Evolutionary conservation across 2,797 vertebrate species (phyloP), one percentile per base, ranked within the genome.

Genomic region (Erithacus rubecula): DNA sequence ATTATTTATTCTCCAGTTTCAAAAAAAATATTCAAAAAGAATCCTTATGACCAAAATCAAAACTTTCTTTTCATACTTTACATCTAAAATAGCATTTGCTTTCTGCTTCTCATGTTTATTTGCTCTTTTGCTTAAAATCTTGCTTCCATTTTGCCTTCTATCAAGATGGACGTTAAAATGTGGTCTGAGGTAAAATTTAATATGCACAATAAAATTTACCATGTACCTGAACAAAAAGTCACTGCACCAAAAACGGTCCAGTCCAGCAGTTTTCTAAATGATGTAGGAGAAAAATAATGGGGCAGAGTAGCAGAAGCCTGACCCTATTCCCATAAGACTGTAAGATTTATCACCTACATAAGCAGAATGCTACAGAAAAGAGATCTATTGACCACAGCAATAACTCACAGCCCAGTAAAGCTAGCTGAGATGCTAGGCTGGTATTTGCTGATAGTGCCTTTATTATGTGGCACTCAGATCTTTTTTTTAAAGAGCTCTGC

Each of bases 331-430:
- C 97, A 94, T 77, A 91, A 96, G 97, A 95, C 95, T 86, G 87
- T 95, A 96, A 98, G 98, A 98, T 98, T 98, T 98, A 98, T 98
- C 98, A 98, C 97, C 95, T 96, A 94, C 96, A 96, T 95, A 94
- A 71, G 89, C 95, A 96, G 97, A 96, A 97, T 95, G 97, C 97
- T 96, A 96, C 96, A 95, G 96, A 97, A 97, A 97, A 97, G 96
- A 96, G 97, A 96, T 95, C 96, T 95, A 95, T 97, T 95, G 96
- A 98, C 95, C 96, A 95, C 34, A 75, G 97, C 96, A 96, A 97
- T 98, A 98, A 98, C 91, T 98, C 98, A 98, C 90, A 89, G 78
- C 94, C 95, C 94, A 93, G 94, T 97, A 95, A 82, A 64, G 89
- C 96, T 80, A 83, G 95, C 93, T 84, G 94, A 96, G 96, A 95